These are phyloP conservation scores for Chionodraco myersi DNA, from an alignment of 2,113 vertebrate species.

Conservation along the genomic window DNA sequence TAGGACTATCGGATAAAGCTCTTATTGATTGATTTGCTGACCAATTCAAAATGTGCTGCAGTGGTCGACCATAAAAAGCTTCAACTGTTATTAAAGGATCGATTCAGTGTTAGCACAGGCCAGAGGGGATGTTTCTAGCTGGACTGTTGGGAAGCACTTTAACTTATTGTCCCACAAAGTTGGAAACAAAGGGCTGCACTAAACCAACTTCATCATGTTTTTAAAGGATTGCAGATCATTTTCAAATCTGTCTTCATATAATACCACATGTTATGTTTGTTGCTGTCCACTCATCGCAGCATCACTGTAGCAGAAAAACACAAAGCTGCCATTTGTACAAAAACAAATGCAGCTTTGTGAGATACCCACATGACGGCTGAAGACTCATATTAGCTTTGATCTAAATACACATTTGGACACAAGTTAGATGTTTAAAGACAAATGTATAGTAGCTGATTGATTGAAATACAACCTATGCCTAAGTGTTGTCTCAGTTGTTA, in stretches of 20 bases:
- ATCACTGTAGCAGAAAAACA: background rate
- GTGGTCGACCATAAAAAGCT: constrained; percentile 48
- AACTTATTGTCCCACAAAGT: constrained; percentile 8
- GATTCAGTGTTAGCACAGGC: constrained; percentile 35
- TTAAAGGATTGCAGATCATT: constrained; percentile 1
- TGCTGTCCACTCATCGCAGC: background rate
- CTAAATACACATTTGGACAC: too few species aligned
- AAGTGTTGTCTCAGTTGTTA: background rate
- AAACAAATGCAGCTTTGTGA: too few species aligned
- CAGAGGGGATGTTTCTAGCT: constrained; percentile 41
- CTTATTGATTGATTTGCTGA: constrained; percentile 40
- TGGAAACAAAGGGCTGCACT: constrained; percentile 7
- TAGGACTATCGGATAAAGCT: constrained; percentile 34
- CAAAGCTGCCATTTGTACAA: background rate
- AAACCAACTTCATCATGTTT: constrained; percentile 17
- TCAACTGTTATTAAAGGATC: constrained; percentile 46
- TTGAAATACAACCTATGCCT: background rate
- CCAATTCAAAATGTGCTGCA: constrained; percentile 36
- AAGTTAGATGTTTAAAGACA: background rate
- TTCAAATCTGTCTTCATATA: background rate
- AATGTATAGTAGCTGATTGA: too few species aligned
- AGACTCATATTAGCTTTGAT: background rate
- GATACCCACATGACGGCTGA: background rate
- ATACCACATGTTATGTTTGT: background rate
- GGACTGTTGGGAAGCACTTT: constrained; percentile 39